Base-by-base conservation (phyloP, 2,888 invertebrate genomes). In the Apodemia zela region DNA sequence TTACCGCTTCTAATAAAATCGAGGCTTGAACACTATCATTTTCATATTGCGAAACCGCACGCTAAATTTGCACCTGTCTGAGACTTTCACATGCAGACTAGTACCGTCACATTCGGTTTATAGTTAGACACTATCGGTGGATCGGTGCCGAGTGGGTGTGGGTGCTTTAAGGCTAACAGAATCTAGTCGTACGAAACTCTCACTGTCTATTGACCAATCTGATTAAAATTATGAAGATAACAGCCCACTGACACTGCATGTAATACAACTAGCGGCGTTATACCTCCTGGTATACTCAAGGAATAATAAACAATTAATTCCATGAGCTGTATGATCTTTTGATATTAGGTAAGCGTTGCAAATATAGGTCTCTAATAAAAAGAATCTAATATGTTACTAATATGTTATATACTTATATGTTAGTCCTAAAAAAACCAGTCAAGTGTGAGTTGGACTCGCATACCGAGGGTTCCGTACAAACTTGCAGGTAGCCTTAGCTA, bases 1-100 rank as follows among this genome's bases (percentile, higher is more conserved):
- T 77, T 61, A 75, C 71, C 72, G 73, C 72, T 73, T 68, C n/a
- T 66, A 69, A 68, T 68, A 66, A 66, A 64, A 65, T 64, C 64
- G 60, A 69, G 62, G 59, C 65, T 66, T 61, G 64, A 65, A 66
- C 67, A 69, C 72, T 64, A 68, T 72, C 69, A 68, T 76, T 73
- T 77, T 73, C 70, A 67, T 57, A 57, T 72, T 71, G 72, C 70
- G 67, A 76, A 77, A 80, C 73, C 71, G 54, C 15, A 57, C 75
- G 80, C 79, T 76, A 75, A 81, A 78, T 80, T 78, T 76, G 79
- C 87, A 85, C 84, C 83, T 85, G 83, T 72, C 69, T 21, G 21
- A 42, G 42, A 51, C 51, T 51, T 51, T 51, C 51, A 51, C 51
- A 51, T 51, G 51, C 51, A 13, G 42, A 42, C 42, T 42, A 42